Base-by-base conservation (phyloP, 2,888 invertebrate genomes). In the Minunthozetes semirufus region DNA sequence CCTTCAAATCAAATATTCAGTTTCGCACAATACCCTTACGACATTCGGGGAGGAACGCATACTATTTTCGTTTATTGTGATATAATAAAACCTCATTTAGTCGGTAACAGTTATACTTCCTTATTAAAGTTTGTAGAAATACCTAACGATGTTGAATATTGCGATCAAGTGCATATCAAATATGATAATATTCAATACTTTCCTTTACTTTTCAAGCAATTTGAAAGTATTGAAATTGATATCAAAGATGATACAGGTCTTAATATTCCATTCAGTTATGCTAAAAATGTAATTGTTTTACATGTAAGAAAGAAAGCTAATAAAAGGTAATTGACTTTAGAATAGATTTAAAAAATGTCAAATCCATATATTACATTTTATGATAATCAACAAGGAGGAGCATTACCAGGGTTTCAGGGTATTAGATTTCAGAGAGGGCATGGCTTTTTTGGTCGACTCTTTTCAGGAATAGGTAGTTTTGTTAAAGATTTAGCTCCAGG, bases 371-470 rank as follows among this genome's bases (percentile, higher is more conserved):
- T 50, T 27, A 1, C 22, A 19, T 56, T 33, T 56, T 72, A 75
- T 46, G 9, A 19, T 11, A 71, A 59, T 29, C 75, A 75, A 75
- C 46, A 46, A 8, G 73, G 73, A 8, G 19, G 8, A 8, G 73
- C 66, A 0, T 25, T 73, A 13, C 8, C 73, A 2, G 42, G 15
- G 13, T 73, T 73, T 19, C 11, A 66, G 6, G 68, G 73, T 13
- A n/a, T 27, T 13, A 15, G 73, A 17, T 73, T 38, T 25, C 73
- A 73, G 19, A 42, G 66, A 66, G 73, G 73, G 0, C 48, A 73
- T 19, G 73, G 73, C 0, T 74, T 74, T 19, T 66, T 73, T 27
- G 73, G 73, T 0, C 19, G 22, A 15, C 4, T 72, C 5, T 50
- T 72, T 50, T 9, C 9, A 9, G 5, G 17, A 4, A 50, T 50